Base-by-base conservation (phyloP, 2,797 vertebrate species). In the Neoniphon sammara region DNA sequence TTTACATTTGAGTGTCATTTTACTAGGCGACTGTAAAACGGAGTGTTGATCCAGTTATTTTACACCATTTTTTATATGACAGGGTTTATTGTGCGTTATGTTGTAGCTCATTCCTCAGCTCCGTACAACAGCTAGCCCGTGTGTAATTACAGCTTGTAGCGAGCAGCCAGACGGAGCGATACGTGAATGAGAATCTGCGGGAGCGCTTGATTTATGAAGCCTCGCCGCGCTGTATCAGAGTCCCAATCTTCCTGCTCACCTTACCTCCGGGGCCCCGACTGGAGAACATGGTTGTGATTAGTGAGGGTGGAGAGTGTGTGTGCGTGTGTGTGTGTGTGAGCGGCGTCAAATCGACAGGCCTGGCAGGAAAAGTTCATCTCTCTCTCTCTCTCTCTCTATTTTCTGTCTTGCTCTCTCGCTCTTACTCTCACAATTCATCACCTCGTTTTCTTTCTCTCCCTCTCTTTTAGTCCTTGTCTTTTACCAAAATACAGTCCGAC, bases 91-190 rank as follows among this genome's bases (percentile, higher is more conserved):
- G 95, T 95, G 95, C 94, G 87, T 96, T 95, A 94, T 94, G 93
- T 95, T 95, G 94, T 95, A 95, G 94, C 94, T 95, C 95, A 95
- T 95, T 95, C 94, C 94, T 94, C 94, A 93, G 93, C 85, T 85
- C 94, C 93, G 91, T 91, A 90, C 95, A 92, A 94, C 94, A 94
- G 95, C 88, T 82, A 86, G 95, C 82, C 94, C 91, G 95, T 95
- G 94, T 96, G 96, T 96, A 98, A 97, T 97, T 98, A 97, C 96
- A 95, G 96, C 96, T 95, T 94, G 96, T 94, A 95, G 94, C 91
- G 94, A 94, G 95, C 95, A 96, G 95, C 94, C 93, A 91, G 95
- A 96, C 93, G 93, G 93, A 95, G 94, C 94, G 88, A 92, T 94
- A 94, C 93, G 94, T 91, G 95, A 94, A 94, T 89, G 89, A 94